Evolutionary conservation across 2,113 vertebrate species (phyloP), one percentile per base, ranked within the genome.

Genomic region (Ariopsis seemanni): DNA sequence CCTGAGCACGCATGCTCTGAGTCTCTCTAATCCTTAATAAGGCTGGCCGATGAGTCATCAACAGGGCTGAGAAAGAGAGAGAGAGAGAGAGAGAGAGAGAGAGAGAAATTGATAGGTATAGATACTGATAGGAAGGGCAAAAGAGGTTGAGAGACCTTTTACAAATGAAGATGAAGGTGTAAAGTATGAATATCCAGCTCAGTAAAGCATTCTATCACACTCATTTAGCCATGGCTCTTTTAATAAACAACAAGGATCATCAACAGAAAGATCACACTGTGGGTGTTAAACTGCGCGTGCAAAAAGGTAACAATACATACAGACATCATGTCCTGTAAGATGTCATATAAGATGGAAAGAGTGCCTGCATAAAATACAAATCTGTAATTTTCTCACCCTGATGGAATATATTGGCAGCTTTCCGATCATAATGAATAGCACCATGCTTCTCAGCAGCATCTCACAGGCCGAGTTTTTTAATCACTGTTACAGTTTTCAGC

Each of bases 11-110:
- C 95, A 94, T 94, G 95, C 94, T 95, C 91, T 63, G 85, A 94
- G 95, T 95, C 95, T 91, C 94, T 94, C 93, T 92, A 94, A 92
- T 95, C 93, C 95, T 96, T 95, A 93, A 84, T 92, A 95, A 95
- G 93, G 94, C 95, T 93, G 92, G 91, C 86, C 80, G 72, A 91
- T 92, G 92, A 88, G 91, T 91, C 92, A 94, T 92, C 93, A 91
- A 91, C 92, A 95, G 74, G 94, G 94, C 96, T 94, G 95, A 94
- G 95, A 94, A 94, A 94, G 95, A 94, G 93, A 93, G 95, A 95
- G 95, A 94, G 95, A 95, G 95, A 94, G 95, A 53, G 83, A 50
- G 63, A 42, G 77, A 94, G 83, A 90, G 92, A 62, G 93, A 86
- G 90, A 22, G 67, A 34, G 92, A 82, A 94, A 86, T 91, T 89